Base-by-base conservation (phyloP, 2,888 invertebrate genomes). In the Octonoba sinensis region DNA sequence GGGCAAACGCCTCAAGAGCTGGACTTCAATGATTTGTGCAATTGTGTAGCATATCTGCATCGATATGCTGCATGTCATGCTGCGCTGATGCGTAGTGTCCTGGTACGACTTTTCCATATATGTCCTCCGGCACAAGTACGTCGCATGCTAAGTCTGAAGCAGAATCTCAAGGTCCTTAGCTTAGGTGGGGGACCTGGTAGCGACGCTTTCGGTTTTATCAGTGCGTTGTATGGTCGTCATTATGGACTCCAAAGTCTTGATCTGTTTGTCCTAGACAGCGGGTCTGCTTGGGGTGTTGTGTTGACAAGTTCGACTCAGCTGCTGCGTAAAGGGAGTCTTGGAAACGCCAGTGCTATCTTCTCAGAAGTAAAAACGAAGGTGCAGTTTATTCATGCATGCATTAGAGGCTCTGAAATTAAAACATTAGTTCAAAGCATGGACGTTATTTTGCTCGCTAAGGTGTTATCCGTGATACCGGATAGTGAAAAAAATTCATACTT, bases 21-120 rank as follows among this genome's bases (percentile, higher is more conserved):
- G 27, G 59, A 78, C 27, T 78, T 66, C 24, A 66, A 78, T 22
- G 18, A 66, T 4, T 18, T 66, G 8, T 36, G 46, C 22, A 78
- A 78, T 16, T 72, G 78, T 54, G 36, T 72, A 0, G 78, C 49
- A 15, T 78, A 78, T 59, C 27, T 78, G 46, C 71, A 72, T 36
- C 36, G 71, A n/a, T 78, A 78, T 51, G 71, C 78, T 18, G 71
- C 78, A 1, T 78, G 78, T 22, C 78, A 78, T 64, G 72, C 78
- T n/a, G 78, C 71, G 47, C 36, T 78, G 27, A 71, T 78, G 15
- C 36, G 56, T 2, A 71, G 57, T 20, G 71, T 66, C 13, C 65
- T 70, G 24, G 6, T 64, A 2, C 65, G 56, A 18, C 22, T 78
- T 2, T 78, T 78, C 27, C 78, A 78, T 24, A 56, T 56, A 15